These are phyloP conservation scores for Trichechus manatus DNA, from an alignment of 2,113 vertebrate genomes.

Conservation along the genomic window DNA sequence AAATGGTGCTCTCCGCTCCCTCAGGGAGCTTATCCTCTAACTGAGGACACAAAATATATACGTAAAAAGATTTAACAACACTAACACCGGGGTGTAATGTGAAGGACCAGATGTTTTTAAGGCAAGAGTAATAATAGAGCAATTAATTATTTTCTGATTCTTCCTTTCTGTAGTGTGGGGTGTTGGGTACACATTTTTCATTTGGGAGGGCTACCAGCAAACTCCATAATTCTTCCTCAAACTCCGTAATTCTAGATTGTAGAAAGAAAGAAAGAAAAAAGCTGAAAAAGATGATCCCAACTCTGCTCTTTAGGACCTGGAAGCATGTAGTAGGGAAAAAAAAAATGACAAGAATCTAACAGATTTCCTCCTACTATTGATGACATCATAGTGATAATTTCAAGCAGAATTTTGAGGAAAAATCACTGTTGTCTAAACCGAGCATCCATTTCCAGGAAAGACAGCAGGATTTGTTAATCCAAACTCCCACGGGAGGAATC, in stretches of 20 bases:
- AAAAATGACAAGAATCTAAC: neutral
- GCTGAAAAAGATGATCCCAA: neutral
- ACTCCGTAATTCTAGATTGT: neutral
- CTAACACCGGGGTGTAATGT: neutral
- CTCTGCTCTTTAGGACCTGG: neutral
- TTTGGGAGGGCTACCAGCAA: neutral
- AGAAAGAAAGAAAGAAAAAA: neutral
- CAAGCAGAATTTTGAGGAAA: neutral
- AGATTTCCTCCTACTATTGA: neutral
- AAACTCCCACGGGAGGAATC: neutral
- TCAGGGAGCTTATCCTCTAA: neutral
- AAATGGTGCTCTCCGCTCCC: neutral
- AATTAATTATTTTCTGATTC: constrained; percentile 55
- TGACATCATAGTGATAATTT: neutral
- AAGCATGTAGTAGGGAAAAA: neutral
- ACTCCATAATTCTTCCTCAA: neutral
- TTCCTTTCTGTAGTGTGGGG: neutral
- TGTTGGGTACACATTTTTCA: neutral
- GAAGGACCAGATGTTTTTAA: constrained; percentile 9
- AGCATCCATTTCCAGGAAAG: constrained; percentile 11
- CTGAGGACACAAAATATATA: neutral
- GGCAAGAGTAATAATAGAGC: neutral
- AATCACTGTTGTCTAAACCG: neutral
- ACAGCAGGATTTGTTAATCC: neutral
- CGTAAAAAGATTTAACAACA: neutral